These are phyloP conservation scores for Notothenia coriiceps DNA, from an alignment of 2,113 vertebrate species.

Conservation along the genomic window DNA sequence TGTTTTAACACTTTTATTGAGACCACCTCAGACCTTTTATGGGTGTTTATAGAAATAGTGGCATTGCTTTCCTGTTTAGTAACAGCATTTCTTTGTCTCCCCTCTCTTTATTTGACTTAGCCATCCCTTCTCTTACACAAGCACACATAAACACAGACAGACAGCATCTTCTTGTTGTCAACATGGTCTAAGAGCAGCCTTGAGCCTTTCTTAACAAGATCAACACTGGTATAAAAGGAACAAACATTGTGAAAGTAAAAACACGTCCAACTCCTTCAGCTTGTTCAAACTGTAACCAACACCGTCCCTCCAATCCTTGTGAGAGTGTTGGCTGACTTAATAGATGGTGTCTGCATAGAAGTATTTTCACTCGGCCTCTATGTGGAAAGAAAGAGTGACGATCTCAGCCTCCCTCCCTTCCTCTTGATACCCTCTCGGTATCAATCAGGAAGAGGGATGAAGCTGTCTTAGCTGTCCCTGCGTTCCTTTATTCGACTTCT, in stretches of 20 bases:
- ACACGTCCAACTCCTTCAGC: constrained; percentile 1
- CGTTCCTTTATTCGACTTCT: constrained; percentile 29
- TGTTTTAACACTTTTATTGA: constrained; percentile 9
- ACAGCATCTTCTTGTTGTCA: constrained; percentile 49
- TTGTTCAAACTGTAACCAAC: constrained; percentile 11
- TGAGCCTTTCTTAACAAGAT: constrained; percentile 44
- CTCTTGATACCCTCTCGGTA: constrained; percentile 39
- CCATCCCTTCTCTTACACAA: neutral
- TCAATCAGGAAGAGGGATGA: constrained; percentile 67
- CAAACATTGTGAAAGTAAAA: constrained; percentile 36
- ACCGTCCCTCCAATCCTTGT: constrained; percentile 9
- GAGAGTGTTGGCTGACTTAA: constrained; percentile 26
- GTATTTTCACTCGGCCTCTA: constrained; percentile 27
- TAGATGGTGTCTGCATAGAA: constrained; percentile 26
- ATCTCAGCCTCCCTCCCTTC: constrained; percentile 38
- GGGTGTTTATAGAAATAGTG: constrained; percentile 1
- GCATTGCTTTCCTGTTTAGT: neutral
- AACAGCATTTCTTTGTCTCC: constrained; percentile 1
- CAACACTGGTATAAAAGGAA: constrained; percentile 19
- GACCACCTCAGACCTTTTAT: constrained; percentile 23
- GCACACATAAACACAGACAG: neutral
- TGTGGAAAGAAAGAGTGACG: constrained; percentile 25
- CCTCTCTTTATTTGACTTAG: neutral
- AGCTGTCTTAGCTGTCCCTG: constrained; percentile 51
- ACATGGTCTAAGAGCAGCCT: constrained; percentile 35